These are phyloP conservation scores for Oryzias melastigma DNA, from an alignment of 2,113 vertebrate species.

Conservation along the genomic window DNA sequence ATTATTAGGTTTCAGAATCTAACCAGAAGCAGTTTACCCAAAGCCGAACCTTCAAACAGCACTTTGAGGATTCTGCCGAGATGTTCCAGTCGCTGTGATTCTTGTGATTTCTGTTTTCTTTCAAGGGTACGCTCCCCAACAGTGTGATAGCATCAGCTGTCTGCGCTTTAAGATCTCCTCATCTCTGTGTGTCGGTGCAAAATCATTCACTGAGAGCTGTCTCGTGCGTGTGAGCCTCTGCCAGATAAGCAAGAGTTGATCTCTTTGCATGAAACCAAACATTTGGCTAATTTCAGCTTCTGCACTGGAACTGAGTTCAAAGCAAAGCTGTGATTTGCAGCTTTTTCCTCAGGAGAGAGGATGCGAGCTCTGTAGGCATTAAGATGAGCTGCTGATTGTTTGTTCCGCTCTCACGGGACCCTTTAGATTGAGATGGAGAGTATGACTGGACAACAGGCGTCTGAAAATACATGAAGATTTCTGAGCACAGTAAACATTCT, in stretches of 20 bases:
- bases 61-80: conserved; percentile 9
- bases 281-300: conserved; percentile 71
- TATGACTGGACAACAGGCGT: conserved; percentile 61
- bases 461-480: conserved; percentile 70
- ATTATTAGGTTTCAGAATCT: conserved; percentile 1
- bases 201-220: conserved; percentile 46
- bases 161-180: conserved; percentile 51
- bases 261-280: conserved; percentile 56
- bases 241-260: conserved; percentile 63
- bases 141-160: conserved; percentile 41
- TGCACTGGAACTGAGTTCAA: conserved; percentile 69
- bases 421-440: conserved; percentile 58
- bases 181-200: conserved; percentile 53
- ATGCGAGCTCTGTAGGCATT: conserved; percentile 50
- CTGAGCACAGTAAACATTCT: conserved; percentile 35
- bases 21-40: not conserved
- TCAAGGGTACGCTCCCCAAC: not conserved
- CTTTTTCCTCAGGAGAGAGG: conserved; percentile 50
- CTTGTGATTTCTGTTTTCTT: conserved; percentile 20
- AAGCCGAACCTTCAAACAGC: conserved; percentile 18
- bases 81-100: conserved; percentile 24
- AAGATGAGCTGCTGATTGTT: conserved; percentile 66
- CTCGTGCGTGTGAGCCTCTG: conserved; percentile 46
- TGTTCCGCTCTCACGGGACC: conserved; percentile 60
- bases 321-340: conserved; percentile 63